phyloP scores from a whole-genome alignment of 2,113 vertebrate species.

The Hoplias malabaricus region DNA sequence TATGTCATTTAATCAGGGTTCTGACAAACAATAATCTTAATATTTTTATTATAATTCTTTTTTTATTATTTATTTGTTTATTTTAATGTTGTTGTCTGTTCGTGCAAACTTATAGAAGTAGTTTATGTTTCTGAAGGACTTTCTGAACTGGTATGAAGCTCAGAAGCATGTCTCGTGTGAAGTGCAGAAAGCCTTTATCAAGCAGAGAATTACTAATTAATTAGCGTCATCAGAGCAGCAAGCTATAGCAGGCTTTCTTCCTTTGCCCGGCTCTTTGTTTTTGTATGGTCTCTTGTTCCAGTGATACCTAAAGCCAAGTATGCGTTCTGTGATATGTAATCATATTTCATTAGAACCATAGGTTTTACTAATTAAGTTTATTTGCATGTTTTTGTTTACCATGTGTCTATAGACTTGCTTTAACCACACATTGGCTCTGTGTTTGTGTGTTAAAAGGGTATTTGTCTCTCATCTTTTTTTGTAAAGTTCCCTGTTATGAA shows the following conservation, averaged over 20 bases:
- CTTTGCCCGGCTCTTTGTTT: not conserved
- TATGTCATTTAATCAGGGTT: no score
- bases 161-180: not conserved
- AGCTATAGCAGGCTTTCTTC: slow-evolving; percentile 4
- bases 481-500: not conserved
- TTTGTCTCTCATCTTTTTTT: not conserved
- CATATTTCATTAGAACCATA: no score
- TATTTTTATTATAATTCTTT: no score
- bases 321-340: no score
- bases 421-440: not conserved
- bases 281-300: not conserved
- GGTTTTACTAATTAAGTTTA: not conserved
- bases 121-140: not conserved
- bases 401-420: not conserved
- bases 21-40: no score
- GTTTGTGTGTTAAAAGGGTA: not conserved
- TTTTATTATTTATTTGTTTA: no score
- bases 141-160: not conserved
- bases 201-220: slow-evolving; percentile 18
- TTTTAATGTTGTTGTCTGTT: no score
- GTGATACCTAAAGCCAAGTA: not conserved
- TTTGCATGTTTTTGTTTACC: not conserved
- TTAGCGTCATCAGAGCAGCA: slow-evolving; percentile 15
- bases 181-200: not conserved
- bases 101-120: no score